phyloP scores from a whole-genome alignment of 2,797 vertebrate species.

The Sebastes elongatus region DNA sequence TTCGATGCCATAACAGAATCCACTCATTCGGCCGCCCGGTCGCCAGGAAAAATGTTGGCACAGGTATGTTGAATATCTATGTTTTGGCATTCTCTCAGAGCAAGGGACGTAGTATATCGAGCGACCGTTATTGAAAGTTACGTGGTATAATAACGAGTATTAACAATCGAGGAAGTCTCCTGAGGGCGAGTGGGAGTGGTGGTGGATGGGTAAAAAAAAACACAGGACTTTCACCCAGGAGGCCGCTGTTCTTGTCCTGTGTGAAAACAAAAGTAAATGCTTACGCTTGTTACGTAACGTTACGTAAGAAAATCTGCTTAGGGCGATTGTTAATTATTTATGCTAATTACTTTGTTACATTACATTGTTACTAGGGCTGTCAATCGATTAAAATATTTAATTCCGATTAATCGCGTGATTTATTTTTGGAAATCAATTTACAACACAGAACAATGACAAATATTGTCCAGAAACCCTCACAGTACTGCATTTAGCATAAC shows the following conservation, averaged over 20 bases:
- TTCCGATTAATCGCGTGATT: no score
- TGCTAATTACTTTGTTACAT: background rate
- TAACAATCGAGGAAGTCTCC: background rate
- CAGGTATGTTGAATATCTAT: background rate
- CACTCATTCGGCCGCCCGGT: background rate
- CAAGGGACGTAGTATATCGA: background rate
- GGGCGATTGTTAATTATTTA: background rate
- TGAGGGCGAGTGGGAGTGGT: background rate
- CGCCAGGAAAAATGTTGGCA: background rate
- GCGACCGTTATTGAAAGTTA: background rate
- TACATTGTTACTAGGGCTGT: no score
- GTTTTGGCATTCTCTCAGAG: background rate
- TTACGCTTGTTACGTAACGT: background rate
- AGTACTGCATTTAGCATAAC: no score
- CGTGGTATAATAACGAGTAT: background rate
- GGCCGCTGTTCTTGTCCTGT: background rate
- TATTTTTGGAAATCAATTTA: no score
- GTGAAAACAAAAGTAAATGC: background rate
- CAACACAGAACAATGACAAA: no score
- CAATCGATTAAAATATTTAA: no score
- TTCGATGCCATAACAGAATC: background rate
- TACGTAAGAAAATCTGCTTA: background rate
- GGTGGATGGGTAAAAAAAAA: background rate
- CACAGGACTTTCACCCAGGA: background rate
- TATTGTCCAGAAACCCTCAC: no score